phyloP scores from a whole-genome alignment of 2,888 invertebrate species.

The Terebella lapidaria region DNA sequence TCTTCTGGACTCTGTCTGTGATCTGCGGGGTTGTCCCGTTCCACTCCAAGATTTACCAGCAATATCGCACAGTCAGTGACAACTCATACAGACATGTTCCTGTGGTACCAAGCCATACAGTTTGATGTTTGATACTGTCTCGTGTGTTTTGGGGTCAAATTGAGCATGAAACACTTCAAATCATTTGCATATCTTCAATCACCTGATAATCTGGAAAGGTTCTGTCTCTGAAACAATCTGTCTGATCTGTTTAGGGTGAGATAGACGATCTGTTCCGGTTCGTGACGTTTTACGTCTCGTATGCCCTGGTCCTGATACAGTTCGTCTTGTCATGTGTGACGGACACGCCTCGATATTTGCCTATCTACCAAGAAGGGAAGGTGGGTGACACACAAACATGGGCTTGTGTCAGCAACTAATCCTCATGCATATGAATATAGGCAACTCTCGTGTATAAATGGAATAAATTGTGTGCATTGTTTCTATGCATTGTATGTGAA shows the following conservation, averaged over 20 bases:
- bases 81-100: not conserved
- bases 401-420: no score
- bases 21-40: constrained; percentile 40
- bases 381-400: no score
- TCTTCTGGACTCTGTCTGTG: constrained; percentile 40
- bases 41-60: constrained; percentile 29
- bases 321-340: constrained; percentile 21
- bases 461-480: no score
- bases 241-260: constrained; percentile 4
- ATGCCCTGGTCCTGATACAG: constrained; percentile 12
- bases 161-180: no score
- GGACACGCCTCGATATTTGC: no score
- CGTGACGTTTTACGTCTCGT: constrained; percentile 20
- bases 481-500: no score
- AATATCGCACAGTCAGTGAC: not conserved
- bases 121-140: not conserved
- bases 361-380: no score
- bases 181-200: no score
- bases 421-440: no score
- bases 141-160: not conserved
- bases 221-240: not conserved
- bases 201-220: no score
- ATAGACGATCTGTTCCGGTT: constrained; percentile 17
- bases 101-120: not conserved
- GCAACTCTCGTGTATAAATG: no score